Evolutionary conservation across 2,888 invertebrate genomes (phyloP).

Genomic region (Archaeoteleia sp.): DNA sequence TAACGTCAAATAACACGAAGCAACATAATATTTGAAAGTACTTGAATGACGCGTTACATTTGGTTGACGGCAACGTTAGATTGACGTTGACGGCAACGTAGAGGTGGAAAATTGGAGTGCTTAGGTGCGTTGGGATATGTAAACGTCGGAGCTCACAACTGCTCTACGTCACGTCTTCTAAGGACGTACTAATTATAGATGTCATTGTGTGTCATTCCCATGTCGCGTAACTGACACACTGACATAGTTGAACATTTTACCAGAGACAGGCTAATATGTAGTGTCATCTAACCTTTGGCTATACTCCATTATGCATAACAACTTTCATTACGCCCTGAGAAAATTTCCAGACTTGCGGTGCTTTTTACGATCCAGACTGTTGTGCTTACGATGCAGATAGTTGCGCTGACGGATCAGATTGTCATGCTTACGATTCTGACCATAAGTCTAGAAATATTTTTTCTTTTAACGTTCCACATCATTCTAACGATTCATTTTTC

Average conservation of each 20-base stretch:
- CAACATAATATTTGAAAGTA: not conserved
- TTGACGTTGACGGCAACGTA: slow-evolving; percentile 6
- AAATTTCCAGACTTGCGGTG: no score
- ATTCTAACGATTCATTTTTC: no score
- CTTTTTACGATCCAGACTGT: slow-evolving; percentile 4
- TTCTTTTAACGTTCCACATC: no score
- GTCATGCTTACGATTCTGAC: no score
- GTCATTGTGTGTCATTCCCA: slow-evolving; percentile 20
- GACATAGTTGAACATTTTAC: slow-evolving; percentile 4
- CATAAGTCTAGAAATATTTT: slow-evolving; percentile 7
- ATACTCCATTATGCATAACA: not conserved
- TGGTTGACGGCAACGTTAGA: not conserved
- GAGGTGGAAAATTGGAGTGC: slow-evolving; percentile 13
- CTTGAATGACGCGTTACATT: slow-evolving; percentile 3
- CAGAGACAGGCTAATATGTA: not conserved
- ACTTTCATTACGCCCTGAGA: no score
- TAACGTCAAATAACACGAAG: no score
- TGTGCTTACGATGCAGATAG: no score
- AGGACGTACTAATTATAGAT: slow-evolving; percentile 24
- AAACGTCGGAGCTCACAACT: slow-evolving; percentile 5
- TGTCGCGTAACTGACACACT: slow-evolving; percentile 1
- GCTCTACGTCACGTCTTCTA: slow-evolving; percentile 10
- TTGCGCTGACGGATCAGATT: no score
- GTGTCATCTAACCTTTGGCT: not conserved
- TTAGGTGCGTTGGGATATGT: slow-evolving; percentile 16